Base-by-base conservation (phyloP, 2,888 invertebrate genomes). In the Dicranocentrus wangi region DNA sequence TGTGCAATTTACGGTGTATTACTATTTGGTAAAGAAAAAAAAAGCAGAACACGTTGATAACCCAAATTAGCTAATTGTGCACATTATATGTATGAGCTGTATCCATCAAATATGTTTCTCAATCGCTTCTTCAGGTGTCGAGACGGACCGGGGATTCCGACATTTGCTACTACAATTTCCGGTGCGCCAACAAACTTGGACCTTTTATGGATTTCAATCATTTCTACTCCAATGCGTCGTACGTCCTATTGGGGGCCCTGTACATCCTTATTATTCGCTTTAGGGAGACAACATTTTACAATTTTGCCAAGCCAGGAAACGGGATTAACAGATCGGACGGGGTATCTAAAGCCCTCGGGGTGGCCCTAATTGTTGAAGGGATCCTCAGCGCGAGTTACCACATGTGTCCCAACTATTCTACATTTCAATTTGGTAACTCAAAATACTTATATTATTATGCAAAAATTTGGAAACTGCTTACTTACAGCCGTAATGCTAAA, bases 141-240 rank as follows among this genome's bases (percentile, higher is more conserved):
- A 92, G 93, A 87, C 91, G 92, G 69, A 94, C 95, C 0, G 96
- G 96, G 0, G 92, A 96, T 88, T 93, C 95, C 87, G 96, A 96
- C 89, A 90, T 95, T 55, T 96, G 96, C 88, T 96, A 95, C 89
- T 96, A 95, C 89, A 96, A 96, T 89, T 96, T 95, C 89, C 89
- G 93, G 28, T 96, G 96, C 89, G 93, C 95, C 0, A 93, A 94
- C 88, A 94, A 94, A 0, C 89, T 94, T 17, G 93, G 93, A 69
- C 89, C 91, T 1, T 89, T 95, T 21, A 93, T 93, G 0, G 94
- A 95, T 87, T 95, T 95, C 89, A 96, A 96, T 90, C 95, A 95
- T 88, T 92, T 96, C 28, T 94, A 92, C 89, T 94, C 94, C 32
- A 96, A 96, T 89, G 90, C 93, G 42, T 94, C 94, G 5, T 96